Evolutionary conservation across 92 coral and sea anemone species (phyloP).

Genomic region (Paramuricea clavata): DNA sequence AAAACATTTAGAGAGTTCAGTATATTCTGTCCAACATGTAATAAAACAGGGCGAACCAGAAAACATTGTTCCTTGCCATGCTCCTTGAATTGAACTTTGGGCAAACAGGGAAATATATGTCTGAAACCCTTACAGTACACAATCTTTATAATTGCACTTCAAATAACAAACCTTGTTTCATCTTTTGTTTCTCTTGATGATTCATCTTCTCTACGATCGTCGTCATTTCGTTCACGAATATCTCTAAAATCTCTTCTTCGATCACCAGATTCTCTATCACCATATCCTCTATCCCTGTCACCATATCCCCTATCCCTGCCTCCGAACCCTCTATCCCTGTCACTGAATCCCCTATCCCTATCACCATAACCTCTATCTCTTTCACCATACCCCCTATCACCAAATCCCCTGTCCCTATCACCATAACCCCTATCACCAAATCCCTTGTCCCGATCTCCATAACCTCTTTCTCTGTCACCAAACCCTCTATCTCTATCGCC

Average conservation of each 20-base stretch:
- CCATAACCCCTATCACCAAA: conserved; percentile 44
- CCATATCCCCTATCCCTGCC: conserved; percentile 71
- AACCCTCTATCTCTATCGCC: conserved; percentile 42
- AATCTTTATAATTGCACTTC: too few species aligned
- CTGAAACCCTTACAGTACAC: too few species aligned
- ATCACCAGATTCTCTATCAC: conserved; percentile 38
- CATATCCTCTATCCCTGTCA: conserved; percentile 64
- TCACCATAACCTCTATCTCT: conserved; percentile 68
- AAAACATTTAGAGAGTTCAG: too few species aligned
- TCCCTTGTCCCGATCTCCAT: conserved; percentile 44
- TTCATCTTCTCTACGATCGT: conserved; percentile 55
- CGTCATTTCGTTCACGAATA: conserved; percentile 33
- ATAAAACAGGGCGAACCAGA: too few species aligned
- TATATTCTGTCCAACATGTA: too few species aligned
- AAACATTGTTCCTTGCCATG: too few species aligned
- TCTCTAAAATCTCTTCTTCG: conserved; percentile 42
- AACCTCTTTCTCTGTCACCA: conserved; percentile 49
- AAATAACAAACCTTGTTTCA: conserved; percentile 27
- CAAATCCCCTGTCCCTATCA: conserved; percentile 68
- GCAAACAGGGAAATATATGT: background rate
- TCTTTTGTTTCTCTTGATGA: conserved; percentile 15
- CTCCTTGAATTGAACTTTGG: too few species aligned
- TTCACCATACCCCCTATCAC: conserved; percentile 68
- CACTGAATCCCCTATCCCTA: conserved; percentile 68
- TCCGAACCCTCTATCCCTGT: conserved; percentile 67